phyloP scores from a whole-genome alignment of 1,140 invertebrate species.

The Harpegnathos saltator region DNA sequence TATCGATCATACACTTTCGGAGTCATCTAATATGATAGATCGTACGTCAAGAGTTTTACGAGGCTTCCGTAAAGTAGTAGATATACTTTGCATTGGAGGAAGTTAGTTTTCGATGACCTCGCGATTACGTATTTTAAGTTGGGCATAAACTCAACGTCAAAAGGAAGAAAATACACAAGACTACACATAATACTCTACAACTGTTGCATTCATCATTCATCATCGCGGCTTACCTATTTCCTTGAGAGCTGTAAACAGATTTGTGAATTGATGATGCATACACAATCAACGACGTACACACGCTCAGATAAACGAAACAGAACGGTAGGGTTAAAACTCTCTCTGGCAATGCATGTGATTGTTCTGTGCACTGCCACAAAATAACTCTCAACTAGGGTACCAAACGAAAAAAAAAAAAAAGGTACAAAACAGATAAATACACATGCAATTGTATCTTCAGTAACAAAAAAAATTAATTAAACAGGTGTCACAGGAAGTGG shows the following conservation, averaged over 20 bases:
- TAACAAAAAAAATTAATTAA: conserved; percentile 47
- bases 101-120: conserved; percentile 65
- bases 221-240: conserved; percentile 85
- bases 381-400: conserved; percentile 70
- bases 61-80: neutral
- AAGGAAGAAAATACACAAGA: conserved; percentile 70
- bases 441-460: conserved; percentile 78
- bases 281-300: conserved; percentile 72
- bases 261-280: conserved; percentile 78
- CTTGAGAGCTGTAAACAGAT: conserved; percentile 85
- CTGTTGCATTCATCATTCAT: conserved; percentile 81
- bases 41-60: neutral
- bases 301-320: conserved; percentile 70
- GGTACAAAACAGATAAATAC: conserved; percentile 81
- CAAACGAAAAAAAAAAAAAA: conserved; percentile 62
- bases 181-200: conserved; percentile 79
- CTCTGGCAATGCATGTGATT: conserved; percentile 60
- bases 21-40: neutral
- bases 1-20: neutral
- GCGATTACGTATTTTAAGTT: conserved; percentile 47
- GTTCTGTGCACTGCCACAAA: conserved; percentile 68
- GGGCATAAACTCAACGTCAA: conserved; percentile 64
- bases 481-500: conserved; percentile 74
- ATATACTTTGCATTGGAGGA: neutral
- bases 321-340: conserved; percentile 70